A percentile compares a stretch with the other conserved stretches of the same genome.
Evolutionary conservation across 2,888 invertebrate genomes (phyloP).

Genomic region (Rhimphoctona megacephalus): DNA sequence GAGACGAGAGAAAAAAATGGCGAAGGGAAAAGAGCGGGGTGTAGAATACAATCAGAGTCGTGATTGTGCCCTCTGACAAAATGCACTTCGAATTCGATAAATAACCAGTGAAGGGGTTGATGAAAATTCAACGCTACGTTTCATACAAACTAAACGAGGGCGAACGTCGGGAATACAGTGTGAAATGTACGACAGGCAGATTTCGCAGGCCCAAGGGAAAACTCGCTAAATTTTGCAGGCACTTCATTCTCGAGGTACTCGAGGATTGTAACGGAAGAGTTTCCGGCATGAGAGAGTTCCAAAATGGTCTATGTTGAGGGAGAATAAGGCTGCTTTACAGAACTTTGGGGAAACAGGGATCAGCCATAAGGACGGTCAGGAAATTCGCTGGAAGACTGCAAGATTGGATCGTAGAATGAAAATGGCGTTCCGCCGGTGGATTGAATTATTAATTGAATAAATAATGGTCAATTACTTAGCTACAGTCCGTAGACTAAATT

Average conservation of each 20-base stretch:
- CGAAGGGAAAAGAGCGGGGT: neutral
- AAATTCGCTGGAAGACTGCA: neutral
- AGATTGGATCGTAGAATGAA: neutral
- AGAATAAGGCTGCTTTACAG: neutral
- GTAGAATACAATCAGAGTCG: conserved; percentile 33
- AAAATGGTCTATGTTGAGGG: neutral
- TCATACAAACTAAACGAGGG: conserved; percentile 62
- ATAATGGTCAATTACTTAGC: neutral
- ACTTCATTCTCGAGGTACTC: conserved; percentile 56
- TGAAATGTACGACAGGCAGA: conserved; percentile 35
- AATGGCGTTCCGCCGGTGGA: neutral
- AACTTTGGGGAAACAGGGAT: conserved; percentile 18
- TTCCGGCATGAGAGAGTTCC: conserved; percentile 13
- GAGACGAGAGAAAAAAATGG: conserved; percentile 1
- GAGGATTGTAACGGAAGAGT: conserved; percentile 26
- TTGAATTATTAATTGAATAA: neutral
- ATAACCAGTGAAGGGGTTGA: conserved; percentile 9
- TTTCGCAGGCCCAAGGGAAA: conserved; percentile 39
- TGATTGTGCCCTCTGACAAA: conserved; percentile 44
- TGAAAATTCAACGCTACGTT: conserved; percentile 42
- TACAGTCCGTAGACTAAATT: neutral
- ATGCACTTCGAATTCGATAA: conserved; percentile 43
- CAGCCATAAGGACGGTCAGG: neutral
- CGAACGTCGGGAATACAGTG: neutral
- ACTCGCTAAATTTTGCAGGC: conserved; percentile 56